Percentiles rank a stretch among this genome's conserved stretches.
Evolutionary conservation across 2,113 vertebrate species (phyloP).

Genomic region (Anhinga rufa): DNA sequence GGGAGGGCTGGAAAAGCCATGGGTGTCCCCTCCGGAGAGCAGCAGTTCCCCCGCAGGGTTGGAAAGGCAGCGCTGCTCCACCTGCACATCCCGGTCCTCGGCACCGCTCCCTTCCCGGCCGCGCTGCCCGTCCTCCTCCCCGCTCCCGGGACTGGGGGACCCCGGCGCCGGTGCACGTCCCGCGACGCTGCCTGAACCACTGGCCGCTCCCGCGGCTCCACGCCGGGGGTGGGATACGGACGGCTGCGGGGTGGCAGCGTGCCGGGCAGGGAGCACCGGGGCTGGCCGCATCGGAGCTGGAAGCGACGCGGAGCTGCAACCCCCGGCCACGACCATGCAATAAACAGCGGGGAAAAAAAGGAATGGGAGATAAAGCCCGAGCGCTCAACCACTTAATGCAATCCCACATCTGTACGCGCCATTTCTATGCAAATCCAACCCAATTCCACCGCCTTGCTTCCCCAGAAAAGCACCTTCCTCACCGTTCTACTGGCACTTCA

Average conservation of each 20-base stretch:
- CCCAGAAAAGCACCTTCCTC: not conserved
- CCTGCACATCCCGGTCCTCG: not conserved
- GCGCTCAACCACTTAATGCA: rapidly evolving
- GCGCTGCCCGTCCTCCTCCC: not conserved
- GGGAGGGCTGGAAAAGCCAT: not conserved
- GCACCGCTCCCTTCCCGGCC: not conserved
- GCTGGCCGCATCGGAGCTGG: not conserved
- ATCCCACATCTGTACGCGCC: not conserved
- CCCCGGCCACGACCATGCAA: not conserved
- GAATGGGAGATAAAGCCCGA: not conserved
- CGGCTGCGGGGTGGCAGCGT: not conserved
- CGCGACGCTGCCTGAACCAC: not conserved
- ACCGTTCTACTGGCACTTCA: rapidly evolving
- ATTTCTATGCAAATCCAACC: not conserved
- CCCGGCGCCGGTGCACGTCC: not conserved
- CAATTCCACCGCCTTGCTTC: not conserved
- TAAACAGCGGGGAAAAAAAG: too few species aligned
- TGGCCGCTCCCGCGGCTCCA: not conserved
- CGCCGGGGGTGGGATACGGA: rapidly evolving
- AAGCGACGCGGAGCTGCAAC: not conserved
- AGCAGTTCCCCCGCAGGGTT: not conserved
- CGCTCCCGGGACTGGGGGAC: not conserved
- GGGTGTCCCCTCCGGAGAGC: not conserved
- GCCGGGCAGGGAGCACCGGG: not conserved
- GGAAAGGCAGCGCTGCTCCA: not conserved